A percentile compares a stretch with the other conserved stretches of the same genome.
Conservation (phyloP, 1,140 invertebrate genomes). For the Hestina assimilis region DNA sequence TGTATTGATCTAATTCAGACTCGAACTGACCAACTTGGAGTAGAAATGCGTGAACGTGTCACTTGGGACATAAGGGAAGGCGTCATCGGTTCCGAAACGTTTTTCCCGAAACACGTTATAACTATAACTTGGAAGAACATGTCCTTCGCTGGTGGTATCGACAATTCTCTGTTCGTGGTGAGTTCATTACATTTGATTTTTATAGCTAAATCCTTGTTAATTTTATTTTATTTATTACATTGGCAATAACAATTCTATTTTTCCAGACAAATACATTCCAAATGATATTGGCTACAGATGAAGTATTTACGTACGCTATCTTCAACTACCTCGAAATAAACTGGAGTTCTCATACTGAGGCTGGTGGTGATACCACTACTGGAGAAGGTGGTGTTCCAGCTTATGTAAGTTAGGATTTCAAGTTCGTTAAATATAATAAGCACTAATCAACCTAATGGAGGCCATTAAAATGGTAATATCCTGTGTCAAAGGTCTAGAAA, state of each 20-base stretch:
- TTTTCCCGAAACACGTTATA: slow-evolving; percentile 92
- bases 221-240: no score
- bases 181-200: slow-evolving; percentile 31
- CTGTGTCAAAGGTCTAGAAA: no score
- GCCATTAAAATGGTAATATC: not conserved
- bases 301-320: slow-evolving; percentile 95
- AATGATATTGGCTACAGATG: slow-evolving; percentile 94
- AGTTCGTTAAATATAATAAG: no score
- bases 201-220: not conserved
- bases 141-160: slow-evolving; percentile 92
- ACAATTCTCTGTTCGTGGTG: slow-evolving; percentile 87
- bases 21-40: slow-evolving; percentile 89
- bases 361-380: slow-evolving; percentile 90
- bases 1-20: slow-evolving; percentile 50
- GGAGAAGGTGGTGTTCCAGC: slow-evolving; percentile 93
- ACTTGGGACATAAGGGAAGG: slow-evolving; percentile 94
- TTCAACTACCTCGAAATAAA: slow-evolving; percentile 95
- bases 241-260: not conserved
- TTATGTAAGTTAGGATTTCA: slow-evolving; percentile 85
- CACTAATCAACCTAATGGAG: no score
- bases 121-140: slow-evolving; percentile 98
- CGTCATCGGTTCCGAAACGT: slow-evolving; percentile 93
- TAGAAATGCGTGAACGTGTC: slow-evolving; percentile 90
- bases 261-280: slow-evolving; percentile 96
- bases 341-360: slow-evolving; percentile 95